Evolutionary conservation across 2,113 vertebrate species (phyloP), one percentile per base, ranked within the genome.

Genomic region (Hirundichthys speculiger): DNA sequence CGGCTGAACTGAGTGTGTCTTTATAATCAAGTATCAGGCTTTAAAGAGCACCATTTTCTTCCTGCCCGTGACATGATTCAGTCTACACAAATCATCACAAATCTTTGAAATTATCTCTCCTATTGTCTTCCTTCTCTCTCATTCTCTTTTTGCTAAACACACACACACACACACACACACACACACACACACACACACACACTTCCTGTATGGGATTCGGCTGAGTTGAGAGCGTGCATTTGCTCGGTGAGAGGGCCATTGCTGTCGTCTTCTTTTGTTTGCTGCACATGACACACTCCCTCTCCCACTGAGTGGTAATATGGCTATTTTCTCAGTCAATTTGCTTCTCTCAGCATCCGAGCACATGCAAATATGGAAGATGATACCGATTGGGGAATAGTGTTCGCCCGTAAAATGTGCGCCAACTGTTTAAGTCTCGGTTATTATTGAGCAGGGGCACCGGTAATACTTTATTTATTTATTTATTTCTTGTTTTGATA

Each of bases 251-350:
- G 82, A 77, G 78, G 76, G 75, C 86, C 75, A 76, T 84, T 56
- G 49, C 64, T 27, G 80, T 61, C 39, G 25, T 84, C 63, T 87
- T 83, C 76, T 79, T 89, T 89, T 90, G 88, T 90, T 90, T 91
- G 89, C 79, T 18, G 80, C 86, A 87, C 78, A 86, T 84, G 79
- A 86, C 89, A 86, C 75, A 71, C 69, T 88, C 82, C 75, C 77
- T 82, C 90, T 87, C 91, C 90, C 77, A 90, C 91, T 91, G 91
- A 81, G 91, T 83, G 74, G 80, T 91, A 91, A 92, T 91, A 91
- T 91, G 90, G 82, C 89, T 89, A 92, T 92, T 92, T 91, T 87
- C 88, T 91, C 89, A 92, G 85, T 90, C 91, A 91, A 92, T 93
- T 92, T 92, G 87, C 89, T 72, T 46, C 89, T 90, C 88, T 82